These are phyloP conservation scores for Paracentrotus lividus DNA, from an alignment of 53 echinoderm and acorn worm species.

Conservation along the genomic window DNA sequence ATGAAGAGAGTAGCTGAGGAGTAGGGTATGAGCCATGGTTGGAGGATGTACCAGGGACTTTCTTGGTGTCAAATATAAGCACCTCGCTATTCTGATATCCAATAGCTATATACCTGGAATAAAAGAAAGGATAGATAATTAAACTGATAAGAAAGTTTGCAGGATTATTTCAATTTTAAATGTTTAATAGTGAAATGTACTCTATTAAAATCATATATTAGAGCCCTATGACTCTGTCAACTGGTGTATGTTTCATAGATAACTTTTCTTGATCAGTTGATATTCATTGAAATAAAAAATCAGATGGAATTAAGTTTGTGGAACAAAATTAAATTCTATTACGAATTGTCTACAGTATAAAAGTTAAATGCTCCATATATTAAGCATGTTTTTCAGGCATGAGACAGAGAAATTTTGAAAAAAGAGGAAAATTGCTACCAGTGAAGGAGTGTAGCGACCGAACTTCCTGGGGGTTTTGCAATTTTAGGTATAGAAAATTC, in stretches of 20 bases:
- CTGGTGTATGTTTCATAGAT: background rate
- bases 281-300: too few relatives aligned
- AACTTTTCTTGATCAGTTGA: background rate
- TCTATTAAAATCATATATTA: background rate
- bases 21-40: background rate
- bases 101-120: slow-evolving; percentile 77
- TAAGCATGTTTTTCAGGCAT: too few relatives aligned
- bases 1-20: slow-evolving; percentile 65
- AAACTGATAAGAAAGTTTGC: background rate
- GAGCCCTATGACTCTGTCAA: background rate
- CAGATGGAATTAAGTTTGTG: too few relatives aligned
- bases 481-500: too few relatives aligned
- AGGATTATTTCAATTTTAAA: background rate
- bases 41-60: background rate
- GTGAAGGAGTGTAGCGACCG: too few relatives aligned
- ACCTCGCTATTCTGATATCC: slow-evolving; percentile 84
- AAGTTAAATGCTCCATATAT: background rate
- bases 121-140: background rate
- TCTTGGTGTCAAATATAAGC: slow-evolving; percentile 74
- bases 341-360: background rate
- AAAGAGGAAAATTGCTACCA: too few relatives aligned
- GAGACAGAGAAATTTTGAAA: too few relatives aligned
- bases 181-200: background rate
- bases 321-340: background rate
- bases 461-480: too few relatives aligned